Evolutionary conservation across 2,113 vertebrate species (phyloP).

Genomic region (Platichthys stellatus): DNA sequence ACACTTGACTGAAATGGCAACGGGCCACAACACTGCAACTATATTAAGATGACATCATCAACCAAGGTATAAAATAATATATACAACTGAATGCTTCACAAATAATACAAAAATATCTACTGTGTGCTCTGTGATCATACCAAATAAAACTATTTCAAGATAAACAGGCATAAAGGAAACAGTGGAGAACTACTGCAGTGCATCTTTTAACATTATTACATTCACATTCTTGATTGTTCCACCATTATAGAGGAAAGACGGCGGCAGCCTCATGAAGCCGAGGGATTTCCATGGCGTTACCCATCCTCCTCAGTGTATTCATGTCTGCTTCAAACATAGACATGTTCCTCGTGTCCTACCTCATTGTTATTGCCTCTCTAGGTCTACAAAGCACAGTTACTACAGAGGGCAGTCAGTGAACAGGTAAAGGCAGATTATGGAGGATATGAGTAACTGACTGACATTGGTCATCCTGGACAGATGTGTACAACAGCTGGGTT

Average conservation of each 20-base stretch:
- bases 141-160: constrained; percentile 16
- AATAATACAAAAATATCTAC: constrained; percentile 24
- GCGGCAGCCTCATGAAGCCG: neutral
- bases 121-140: constrained; percentile 17
- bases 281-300: constrained; percentile 1
- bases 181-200: constrained; percentile 54
- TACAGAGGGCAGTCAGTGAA: constrained; percentile 24
- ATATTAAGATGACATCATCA: constrained; percentile 19
- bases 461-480: constrained; percentile 8
- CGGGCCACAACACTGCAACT: constrained; percentile 9
- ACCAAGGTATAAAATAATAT: neutral
- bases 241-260: neutral
- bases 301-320: neutral
- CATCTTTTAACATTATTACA: constrained; percentile 16
- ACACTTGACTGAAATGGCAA: constrained; percentile 20
- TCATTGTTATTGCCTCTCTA: constrained; percentile 25
- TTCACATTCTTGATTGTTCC: constrained; percentile 34
- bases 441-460: constrained; percentile 8
- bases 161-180: constrained; percentile 31
- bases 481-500: constrained; percentile 27
- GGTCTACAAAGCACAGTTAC: constrained; percentile 31
- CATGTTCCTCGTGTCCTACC: neutral
- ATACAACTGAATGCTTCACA: constrained; percentile 10
- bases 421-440: constrained; percentile 36
- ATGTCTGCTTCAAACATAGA: constrained; percentile 9